These are phyloP conservation scores for Alfaro cultratus DNA, from an alignment of 2,797 vertebrate species.

Conservation along the genomic window DNA sequence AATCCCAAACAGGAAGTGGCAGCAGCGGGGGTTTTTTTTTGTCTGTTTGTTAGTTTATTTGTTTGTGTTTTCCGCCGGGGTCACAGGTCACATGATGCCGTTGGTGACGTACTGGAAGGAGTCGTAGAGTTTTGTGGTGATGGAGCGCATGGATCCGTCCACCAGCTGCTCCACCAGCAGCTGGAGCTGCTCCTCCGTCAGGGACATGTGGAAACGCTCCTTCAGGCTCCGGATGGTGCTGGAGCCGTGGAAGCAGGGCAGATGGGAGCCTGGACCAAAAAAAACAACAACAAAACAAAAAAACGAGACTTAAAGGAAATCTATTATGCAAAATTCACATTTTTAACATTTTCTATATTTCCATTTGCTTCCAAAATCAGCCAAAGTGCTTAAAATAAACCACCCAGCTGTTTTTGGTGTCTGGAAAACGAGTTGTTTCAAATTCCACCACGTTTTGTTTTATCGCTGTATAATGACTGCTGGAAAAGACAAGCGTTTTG, in stretches of 20 bases:
- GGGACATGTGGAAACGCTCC: slow-evolving; percentile 96
- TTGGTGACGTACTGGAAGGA: slow-evolving; percentile 99
- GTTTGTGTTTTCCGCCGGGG: neutral
- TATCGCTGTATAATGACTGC: too few species aligned
- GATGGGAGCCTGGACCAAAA: slow-evolving; percentile 85
- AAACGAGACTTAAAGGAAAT: neutral
- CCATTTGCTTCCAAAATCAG: too few species aligned
- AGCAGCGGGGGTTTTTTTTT: neutral
- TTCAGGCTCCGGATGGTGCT: slow-evolving; percentile 94
- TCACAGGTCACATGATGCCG: slow-evolving; percentile 91
- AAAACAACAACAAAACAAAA: too few species aligned
- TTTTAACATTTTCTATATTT: too few species aligned
- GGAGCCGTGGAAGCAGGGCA: slow-evolving; percentile 94
- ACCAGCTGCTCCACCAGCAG: slow-evolving; percentile 93
- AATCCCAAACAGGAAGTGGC: neutral
- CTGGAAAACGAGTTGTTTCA: too few species aligned
- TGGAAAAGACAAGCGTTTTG: too few species aligned
- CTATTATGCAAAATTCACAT: too few species aligned
- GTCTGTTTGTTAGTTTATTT: too few species aligned
- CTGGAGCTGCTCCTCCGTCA: slow-evolving; percentile 98
- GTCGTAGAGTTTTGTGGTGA: slow-evolving; percentile 96
- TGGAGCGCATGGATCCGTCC: slow-evolving; percentile 92
- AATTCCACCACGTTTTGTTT: too few species aligned
- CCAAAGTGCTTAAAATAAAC: too few species aligned
- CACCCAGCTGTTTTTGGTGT: too few species aligned